These are phyloP conservation scores for Apamea sordens DNA, from an alignment of 2,888 invertebrate genomes.

Conservation along the genomic window DNA sequence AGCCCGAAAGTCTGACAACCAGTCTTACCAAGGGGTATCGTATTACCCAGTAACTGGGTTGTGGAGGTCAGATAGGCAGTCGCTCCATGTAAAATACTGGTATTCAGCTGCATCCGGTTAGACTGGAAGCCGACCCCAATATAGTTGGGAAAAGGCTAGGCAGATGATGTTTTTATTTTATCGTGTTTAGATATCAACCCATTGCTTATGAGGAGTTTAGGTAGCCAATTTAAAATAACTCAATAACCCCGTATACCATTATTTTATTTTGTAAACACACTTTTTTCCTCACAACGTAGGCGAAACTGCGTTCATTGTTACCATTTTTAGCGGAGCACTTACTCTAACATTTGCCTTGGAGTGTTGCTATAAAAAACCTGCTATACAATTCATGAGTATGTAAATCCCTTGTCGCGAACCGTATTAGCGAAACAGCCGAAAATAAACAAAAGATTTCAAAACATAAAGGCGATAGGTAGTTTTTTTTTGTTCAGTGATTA, in stretches of 20 bases:
- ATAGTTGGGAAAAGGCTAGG: too few species aligned
- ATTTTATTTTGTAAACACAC: neutral
- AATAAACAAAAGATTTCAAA: conserved; percentile 38
- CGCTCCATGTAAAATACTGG: too few species aligned
- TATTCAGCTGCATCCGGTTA: too few species aligned
- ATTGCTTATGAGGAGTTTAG: neutral
- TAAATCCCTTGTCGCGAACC: conserved; percentile 24
- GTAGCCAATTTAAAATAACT: neutral
- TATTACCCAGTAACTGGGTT: too few species aligned
- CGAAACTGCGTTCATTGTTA: conserved; percentile 15
- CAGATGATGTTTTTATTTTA: too few species aligned
- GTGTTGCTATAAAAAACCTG: conserved; percentile 25
- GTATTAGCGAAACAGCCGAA: conserved; percentile 19
- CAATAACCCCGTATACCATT: neutral
- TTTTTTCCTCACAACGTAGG: conserved; percentile 3
- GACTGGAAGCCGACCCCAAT: too few species aligned
- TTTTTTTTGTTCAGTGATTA: too few species aligned
- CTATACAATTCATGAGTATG: conserved; percentile 17
- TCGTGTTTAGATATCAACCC: too few species aligned
- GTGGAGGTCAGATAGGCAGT: too few species aligned
- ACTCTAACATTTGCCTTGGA: conserved; percentile 19
- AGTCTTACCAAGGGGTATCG: too few species aligned
- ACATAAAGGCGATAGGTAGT: conserved; percentile 10
- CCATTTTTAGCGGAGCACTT: conserved; percentile 44
- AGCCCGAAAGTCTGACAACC: too few species aligned